Conservation (phyloP, 1,140 invertebrate species). For the Parapsyche elsis region DNA sequence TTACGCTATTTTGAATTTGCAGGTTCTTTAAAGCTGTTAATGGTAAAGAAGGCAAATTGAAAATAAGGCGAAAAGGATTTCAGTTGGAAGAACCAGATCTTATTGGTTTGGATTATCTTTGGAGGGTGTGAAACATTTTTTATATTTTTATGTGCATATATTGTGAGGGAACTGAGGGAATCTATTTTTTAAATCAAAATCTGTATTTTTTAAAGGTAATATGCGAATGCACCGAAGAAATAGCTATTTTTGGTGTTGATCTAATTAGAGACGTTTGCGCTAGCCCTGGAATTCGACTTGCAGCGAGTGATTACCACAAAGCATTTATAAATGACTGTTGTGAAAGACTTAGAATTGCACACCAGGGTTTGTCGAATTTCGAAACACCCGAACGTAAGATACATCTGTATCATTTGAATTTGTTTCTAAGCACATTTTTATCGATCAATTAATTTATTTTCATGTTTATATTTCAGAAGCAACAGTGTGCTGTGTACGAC, state of each 20-base stretch:
- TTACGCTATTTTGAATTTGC: slow-evolving; percentile 54
- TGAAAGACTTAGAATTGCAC: slow-evolving; percentile 87
- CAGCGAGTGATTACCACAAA: slow-evolving; percentile 89
- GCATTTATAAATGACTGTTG: slow-evolving; percentile 91
- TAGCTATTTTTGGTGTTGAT: slow-evolving; percentile 90
- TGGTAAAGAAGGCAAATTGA: slow-evolving; percentile 92
- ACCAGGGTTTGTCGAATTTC: slow-evolving; percentile 66
- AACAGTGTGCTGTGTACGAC: slow-evolving; percentile 70
- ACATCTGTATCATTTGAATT: slow-evolving; percentile 25
- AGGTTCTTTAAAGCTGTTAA: slow-evolving; percentile 98
- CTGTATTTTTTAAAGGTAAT: slow-evolving; percentile 77
- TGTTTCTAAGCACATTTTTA: too few species aligned
- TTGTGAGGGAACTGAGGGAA: too few species aligned
- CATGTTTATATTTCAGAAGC: slow-evolving; percentile 58
- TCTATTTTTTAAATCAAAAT: slow-evolving; percentile 31
- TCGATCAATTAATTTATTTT: too few species aligned
- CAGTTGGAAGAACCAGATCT: slow-evolving; percentile 89
- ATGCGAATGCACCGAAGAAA: slow-evolving; percentile 89
- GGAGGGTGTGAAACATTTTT: slow-evolving; percentile 75
- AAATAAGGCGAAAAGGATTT: slow-evolving; percentile 84
- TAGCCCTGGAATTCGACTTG: slow-evolving; percentile 88
- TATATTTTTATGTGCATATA: too few species aligned
- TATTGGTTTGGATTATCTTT: slow-evolving; percentile 96
- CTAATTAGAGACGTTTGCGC: slow-evolving; percentile 94
- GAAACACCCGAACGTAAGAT: slow-evolving; percentile 56